Percentiles rank a stretch among this genome's conserved stretches.
These are phyloP conservation scores for Rotaria macrura DNA, from an alignment of 2,888 invertebrate species.

Conservation along the genomic window DNA sequence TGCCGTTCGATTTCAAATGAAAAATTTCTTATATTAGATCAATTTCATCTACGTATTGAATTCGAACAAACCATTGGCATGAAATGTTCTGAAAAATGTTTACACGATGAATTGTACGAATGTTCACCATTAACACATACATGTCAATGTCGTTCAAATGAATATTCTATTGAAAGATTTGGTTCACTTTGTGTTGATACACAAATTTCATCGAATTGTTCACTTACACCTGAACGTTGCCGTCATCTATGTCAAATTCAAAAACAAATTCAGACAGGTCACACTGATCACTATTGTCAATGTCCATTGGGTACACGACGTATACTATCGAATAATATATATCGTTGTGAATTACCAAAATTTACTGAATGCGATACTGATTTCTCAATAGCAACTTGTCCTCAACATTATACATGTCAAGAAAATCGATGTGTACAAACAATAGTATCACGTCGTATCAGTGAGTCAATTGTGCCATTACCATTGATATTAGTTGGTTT, in stretches of 20 bases:
- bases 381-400: not conserved
- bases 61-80: slow-evolving; percentile 10
- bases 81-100: not conserved
- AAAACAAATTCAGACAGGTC: not conserved
- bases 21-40: not conserved
- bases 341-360: not conserved
- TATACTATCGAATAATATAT: not conserved
- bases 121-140: not conserved
- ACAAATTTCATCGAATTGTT: not conserved
- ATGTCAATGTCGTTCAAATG: not conserved
- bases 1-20: not conserved
- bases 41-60: not conserved
- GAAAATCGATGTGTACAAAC: not conserved
- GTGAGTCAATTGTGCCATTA: not conserved
- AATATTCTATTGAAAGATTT: not conserved
- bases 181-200: not conserved
- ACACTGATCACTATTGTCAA: not conserved
- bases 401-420: not conserved
- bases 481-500: not conserved
- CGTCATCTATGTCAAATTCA: not conserved
- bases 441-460: not conserved
- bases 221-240: not conserved
- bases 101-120: not conserved
- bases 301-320: not conserved
- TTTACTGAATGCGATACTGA: not conserved